Conservation (phyloP, 2,888 invertebrate species). For the Drosophila phalerata region DNA sequence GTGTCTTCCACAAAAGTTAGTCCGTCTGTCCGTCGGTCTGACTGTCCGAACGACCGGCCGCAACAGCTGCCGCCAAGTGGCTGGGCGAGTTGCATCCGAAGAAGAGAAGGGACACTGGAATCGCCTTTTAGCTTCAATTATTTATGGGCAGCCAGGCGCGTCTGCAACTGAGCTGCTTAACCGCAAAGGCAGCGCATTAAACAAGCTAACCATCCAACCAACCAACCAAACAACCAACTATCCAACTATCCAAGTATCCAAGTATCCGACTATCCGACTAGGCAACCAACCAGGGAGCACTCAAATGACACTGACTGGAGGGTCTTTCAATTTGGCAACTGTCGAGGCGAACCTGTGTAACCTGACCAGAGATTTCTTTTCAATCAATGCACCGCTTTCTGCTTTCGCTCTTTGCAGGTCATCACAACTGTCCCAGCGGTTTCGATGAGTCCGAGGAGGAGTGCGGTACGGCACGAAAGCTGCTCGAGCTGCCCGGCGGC, state of each 20-base stretch:
- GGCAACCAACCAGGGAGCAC: conserved; percentile 39
- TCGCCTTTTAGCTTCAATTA: conserved; percentile 80
- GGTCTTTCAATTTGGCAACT: conserved; percentile 63
- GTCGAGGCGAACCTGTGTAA: conserved; percentile 42
- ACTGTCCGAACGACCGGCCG: conserved; percentile 30
- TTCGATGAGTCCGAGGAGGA: conserved; percentile 90
- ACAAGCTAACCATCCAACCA: conserved; percentile 56
- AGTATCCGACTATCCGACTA: conserved; percentile 2
- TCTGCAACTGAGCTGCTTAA: conserved; percentile 74
- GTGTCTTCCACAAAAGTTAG: conserved; percentile 70
- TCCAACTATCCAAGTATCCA: conserved; percentile 1
- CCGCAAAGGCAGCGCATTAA: conserved; percentile 78
- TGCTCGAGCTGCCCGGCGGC: conserved; percentile 87
- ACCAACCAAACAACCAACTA: conserved; percentile 2
- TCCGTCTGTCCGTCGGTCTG: conserved; percentile 9
- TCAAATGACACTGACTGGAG: conserved; percentile 61
- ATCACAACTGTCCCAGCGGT: conserved; percentile 88
- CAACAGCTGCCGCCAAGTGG: conserved; percentile 67
- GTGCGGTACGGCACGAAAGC: conserved; percentile 87
- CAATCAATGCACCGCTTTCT: conserved; percentile 50
- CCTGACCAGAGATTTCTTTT: conserved; percentile 55
- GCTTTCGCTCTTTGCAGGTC: conserved; percentile 74
- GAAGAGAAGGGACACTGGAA: conserved; percentile 32
- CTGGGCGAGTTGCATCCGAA: conserved; percentile 18
- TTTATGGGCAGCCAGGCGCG: conserved; percentile 79